These are phyloP conservation scores for Halocaridina rubra DNA, from an alignment of 2,888 invertebrate genomes.

Conservation along the genomic window DNA sequence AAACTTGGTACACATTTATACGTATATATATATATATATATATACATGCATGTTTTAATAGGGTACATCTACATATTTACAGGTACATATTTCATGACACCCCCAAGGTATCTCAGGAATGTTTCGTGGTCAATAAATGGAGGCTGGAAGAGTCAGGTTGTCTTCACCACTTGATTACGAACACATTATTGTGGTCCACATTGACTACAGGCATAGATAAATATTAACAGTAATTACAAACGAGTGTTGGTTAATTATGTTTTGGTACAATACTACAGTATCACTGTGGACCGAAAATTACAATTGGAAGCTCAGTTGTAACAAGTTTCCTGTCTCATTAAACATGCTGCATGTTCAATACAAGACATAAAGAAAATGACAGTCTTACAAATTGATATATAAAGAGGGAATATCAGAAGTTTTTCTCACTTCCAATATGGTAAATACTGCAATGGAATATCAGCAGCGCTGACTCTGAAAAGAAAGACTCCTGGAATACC, in stretches of 20 bases:
- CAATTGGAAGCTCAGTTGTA: no score
- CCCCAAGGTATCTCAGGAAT: conserved; percentile 31
- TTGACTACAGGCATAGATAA: background rate
- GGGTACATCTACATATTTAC: background rate
- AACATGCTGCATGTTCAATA: background rate
- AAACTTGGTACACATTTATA: conserved; percentile 28
- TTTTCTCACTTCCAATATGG: background rate
- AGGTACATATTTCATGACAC: conserved; percentile 6
- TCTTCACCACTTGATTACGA: background rate
- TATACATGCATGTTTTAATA: conserved; percentile 30
- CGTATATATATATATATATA: conserved; percentile 11
- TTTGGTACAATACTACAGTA: no score
- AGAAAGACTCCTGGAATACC: background rate
- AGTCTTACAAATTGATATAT: background rate
- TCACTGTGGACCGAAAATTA: no score
- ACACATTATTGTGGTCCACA: conserved; percentile 40
- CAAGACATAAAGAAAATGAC: background rate
- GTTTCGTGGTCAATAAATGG: conserved; percentile 48
- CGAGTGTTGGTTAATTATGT: no score
- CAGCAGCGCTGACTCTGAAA: no score
- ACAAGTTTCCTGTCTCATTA: background rate
- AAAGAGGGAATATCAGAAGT: background rate
- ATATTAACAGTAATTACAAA: background rate
- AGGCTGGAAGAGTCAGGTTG: background rate
- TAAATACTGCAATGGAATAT: no score